Evolutionary conservation across 2,113 vertebrate genomes (phyloP).

Genomic region (Pao palembangensis): DNA sequence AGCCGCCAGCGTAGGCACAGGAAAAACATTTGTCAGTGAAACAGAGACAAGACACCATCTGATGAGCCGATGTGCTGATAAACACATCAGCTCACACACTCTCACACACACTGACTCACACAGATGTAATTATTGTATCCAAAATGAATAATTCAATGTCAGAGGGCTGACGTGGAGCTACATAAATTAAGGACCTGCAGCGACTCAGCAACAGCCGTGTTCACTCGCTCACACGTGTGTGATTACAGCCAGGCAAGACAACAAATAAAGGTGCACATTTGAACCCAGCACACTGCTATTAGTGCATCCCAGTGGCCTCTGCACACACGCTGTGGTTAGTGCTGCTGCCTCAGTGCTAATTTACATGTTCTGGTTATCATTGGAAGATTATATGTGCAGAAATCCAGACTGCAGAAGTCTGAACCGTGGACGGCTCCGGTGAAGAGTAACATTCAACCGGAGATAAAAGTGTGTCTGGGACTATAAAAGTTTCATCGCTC

Average conservation of each 20-base stretch:
- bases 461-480: constrained; percentile 36
- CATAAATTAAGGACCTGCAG: constrained; percentile 64
- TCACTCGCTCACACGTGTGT: constrained; percentile 38
- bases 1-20: not conserved
- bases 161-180: constrained; percentile 44
- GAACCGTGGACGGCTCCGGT: constrained; percentile 3
- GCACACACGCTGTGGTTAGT: too few relatives aligned
- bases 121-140: constrained; percentile 50
- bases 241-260: constrained; percentile 30
- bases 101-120: constrained; percentile 2
- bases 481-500: constrained; percentile 44
- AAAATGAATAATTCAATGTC: constrained; percentile 69
- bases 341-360: too few relatives aligned
- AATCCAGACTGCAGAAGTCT: too few relatives aligned
- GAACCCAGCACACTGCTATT: too few relatives aligned
- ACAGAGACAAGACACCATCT: constrained; percentile 25
- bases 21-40: constrained; percentile 9
- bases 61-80: constrained; percentile 34
- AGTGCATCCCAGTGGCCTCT: too few relatives aligned
- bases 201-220: constrained; percentile 53
- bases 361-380: too few relatives aligned
- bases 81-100: constrained; percentile 30
- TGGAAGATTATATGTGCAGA: too few relatives aligned
- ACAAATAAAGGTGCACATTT: constrained; percentile 10
- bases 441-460: constrained; percentile 20